phyloP scores from a whole-genome alignment of 1,140 invertebrate species.

The Globodera rostochiensis region DNA sequence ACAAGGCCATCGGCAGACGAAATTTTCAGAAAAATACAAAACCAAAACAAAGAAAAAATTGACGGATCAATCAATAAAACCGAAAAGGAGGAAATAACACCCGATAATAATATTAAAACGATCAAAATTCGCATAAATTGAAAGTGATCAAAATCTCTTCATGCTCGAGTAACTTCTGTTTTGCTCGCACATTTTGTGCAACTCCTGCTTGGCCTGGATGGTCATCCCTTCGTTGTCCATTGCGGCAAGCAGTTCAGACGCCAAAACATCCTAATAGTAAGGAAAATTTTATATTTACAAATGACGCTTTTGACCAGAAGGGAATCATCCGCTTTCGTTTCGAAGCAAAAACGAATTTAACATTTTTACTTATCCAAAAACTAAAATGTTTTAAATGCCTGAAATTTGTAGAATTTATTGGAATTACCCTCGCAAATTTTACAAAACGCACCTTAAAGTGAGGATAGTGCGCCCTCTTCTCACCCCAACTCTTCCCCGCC shows the following conservation, averaged over 20 bases:
- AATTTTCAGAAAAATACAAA: neutral
- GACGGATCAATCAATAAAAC: slow-evolving; percentile 5
- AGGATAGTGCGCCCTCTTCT: slow-evolving; percentile 25
- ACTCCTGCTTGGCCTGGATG: slow-evolving; percentile 68
- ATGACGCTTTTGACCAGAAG: slow-evolving; percentile 27
- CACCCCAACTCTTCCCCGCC: slow-evolving; percentile 30
- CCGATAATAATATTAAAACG: neutral
- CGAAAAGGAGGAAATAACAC: slow-evolving; percentile 14
- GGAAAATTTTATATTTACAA: neutral
- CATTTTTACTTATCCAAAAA: too few relatives aligned
- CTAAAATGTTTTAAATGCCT: too few relatives aligned
- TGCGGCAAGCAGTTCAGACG: slow-evolving; percentile 56
- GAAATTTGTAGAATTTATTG: slow-evolving; percentile 31
- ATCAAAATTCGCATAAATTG: neutral
- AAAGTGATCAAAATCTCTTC: slow-evolving; percentile 15
- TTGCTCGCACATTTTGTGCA: slow-evolving; percentile 68
- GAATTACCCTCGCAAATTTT: slow-evolving; percentile 22
- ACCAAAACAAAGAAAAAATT: slow-evolving; percentile 14
- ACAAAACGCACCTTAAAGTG: slow-evolving; percentile 17
- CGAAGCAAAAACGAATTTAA: too few relatives aligned
- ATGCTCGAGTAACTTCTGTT: slow-evolving; percentile 64
- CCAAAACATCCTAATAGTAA: slow-evolving; percentile 52
- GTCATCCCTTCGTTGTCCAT: slow-evolving; percentile 66
- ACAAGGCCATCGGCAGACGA: neutral
- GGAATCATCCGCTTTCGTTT: too few relatives aligned